Evolutionary conservation across 1,140 invertebrate genomes (phyloP), one percentile per base, ranked within the genome.

Genomic region (Arctopsyche grandis): DNA sequence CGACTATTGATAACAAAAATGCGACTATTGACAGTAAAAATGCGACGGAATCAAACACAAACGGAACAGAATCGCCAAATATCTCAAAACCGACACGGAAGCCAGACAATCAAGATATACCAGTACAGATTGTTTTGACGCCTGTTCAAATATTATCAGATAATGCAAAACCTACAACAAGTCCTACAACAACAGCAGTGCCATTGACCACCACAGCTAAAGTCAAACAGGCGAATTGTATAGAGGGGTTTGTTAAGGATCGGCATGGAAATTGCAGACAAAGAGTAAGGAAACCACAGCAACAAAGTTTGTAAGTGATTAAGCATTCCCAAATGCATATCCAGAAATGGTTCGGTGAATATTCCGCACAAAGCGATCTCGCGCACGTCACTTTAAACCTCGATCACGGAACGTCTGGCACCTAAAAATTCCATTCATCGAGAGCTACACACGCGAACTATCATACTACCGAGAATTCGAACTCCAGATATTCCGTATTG

Each of bases 211-310:
- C 24, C 16, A 79, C 78, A 10, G 79, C 76, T 21, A 24, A 21
- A 69, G 24, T 22, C 0, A 52, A 43, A 75, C 84, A 77, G 70
- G 79, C 82, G 29, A 85, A 83, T 63, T 89, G 88, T 79, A 87
- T 84, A 79, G 86, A 86, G 79, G 87, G 87, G 14, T 88, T 86
- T 82, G 81, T 85, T 44, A 78, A 85, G 69, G 87, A 88, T 80
- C 76, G 84, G 60, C 85, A 86, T 82, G 87, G 87, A 71, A 84
- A 86, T 46, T 89, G 88, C 76, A 86, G 88, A 81, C 80, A 86
- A 16, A 86, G 85, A 83, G 75, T 85, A 21, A 85, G 86, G 81
- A 84, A 83, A 76, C 83, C 84, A 22, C 84, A 84, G 74, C 78
- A 80, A 69, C 82, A 79, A 86, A 88, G 75, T 21, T 56, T 82